Evolutionary conservation across 2,797 vertebrate species (phyloP), one percentile per base, ranked within the genome.

Genomic region (Periophthalmus magnuspinnatus): DNA sequence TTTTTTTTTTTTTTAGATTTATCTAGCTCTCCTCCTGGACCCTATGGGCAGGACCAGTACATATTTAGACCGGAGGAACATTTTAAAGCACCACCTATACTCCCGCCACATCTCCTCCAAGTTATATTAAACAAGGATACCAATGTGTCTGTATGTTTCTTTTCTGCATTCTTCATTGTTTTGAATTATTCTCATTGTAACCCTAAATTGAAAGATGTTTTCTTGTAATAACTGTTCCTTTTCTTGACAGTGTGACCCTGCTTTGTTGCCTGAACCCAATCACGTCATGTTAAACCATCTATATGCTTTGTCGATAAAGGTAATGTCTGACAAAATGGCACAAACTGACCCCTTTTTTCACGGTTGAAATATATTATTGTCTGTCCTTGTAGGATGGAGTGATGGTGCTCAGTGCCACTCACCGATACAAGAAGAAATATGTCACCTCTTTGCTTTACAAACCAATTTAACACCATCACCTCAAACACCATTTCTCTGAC

Each of bases 61-160:
- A 80, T 92, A n/a, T 97, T 96, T 88, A 94, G 93, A 79, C 95
- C 96, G 0, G 96, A 99, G 83, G 96, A 97, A 78, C 95, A 95
- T 81, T 97, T 97, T 90, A 98, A 96, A 90, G 95, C 95, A 10
- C 97, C 97, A 0, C 97, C 97, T 21, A 99, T 99, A 66, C 95
- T 99, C 64, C 97, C 97, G 0, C 97, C 97, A 75, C 97, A 99
- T 85, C 95, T 99, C 17, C 96, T 99, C 24, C 97, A 99, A 91
- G 97, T 99, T 90, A 99, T 99, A 82, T 95, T 99, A 72, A 99
- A 99, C 93, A 99, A 99, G 91, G 97, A 99, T 91, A 99, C 97
- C 81, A 98, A 98, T 74, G 93, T 99, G 86, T 99, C 97, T 34
- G 97, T 99, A 95, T 94, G 32, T 69, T 28, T 38, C 34, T 21